Conservation (phyloP, 1,140 invertebrate species). For the Drosophila parabipectinata region DNA sequence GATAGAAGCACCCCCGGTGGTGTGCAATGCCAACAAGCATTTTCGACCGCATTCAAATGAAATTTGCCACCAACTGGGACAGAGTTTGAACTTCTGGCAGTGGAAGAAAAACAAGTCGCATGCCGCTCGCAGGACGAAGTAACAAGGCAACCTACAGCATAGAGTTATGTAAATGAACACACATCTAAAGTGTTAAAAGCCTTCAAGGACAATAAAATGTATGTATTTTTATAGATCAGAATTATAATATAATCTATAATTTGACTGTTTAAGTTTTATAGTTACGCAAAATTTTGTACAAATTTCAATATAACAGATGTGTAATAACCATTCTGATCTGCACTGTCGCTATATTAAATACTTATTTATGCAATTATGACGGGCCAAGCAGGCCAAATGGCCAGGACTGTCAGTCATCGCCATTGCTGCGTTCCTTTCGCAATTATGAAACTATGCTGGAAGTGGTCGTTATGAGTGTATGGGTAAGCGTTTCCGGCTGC, state of each 20-base stretch:
- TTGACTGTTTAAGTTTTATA: too few relatives aligned
- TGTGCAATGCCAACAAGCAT: slow-evolving; percentile 76
- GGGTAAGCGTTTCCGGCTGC: slow-evolving; percentile 43
- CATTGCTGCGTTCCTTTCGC: slow-evolving; percentile 59
- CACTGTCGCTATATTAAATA: neutral
- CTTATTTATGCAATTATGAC: neutral
- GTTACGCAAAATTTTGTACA: too few relatives aligned
- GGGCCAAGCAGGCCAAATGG: slow-evolving; percentile 50
- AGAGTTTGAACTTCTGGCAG: slow-evolving; percentile 6
- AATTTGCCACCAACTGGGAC: slow-evolving; percentile 72
- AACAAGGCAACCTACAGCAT: slow-evolving; percentile 23
- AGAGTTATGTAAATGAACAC: neutral
- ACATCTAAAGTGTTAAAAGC: neutral
- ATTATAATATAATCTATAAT: too few relatives aligned
- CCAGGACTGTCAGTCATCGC: slow-evolving; percentile 58
- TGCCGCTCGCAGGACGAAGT: slow-evolving; percentile 61
- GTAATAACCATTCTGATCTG: too few relatives aligned
- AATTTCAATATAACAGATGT: too few relatives aligned
- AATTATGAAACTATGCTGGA: slow-evolving; percentile 78
- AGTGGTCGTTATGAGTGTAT: slow-evolving; percentile 10
- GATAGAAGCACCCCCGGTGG: slow-evolving; percentile 51
- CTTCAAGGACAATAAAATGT: neutral
- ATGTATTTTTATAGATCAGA: too few relatives aligned
- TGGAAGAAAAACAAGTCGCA: slow-evolving; percentile 58
- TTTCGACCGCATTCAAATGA: slow-evolving; percentile 71